Percentiles rank a stretch among this genome's conserved stretches.
phyloP scores from a whole-genome alignment of 2,888 invertebrate species.

The Lepidonotus clava region DNA sequence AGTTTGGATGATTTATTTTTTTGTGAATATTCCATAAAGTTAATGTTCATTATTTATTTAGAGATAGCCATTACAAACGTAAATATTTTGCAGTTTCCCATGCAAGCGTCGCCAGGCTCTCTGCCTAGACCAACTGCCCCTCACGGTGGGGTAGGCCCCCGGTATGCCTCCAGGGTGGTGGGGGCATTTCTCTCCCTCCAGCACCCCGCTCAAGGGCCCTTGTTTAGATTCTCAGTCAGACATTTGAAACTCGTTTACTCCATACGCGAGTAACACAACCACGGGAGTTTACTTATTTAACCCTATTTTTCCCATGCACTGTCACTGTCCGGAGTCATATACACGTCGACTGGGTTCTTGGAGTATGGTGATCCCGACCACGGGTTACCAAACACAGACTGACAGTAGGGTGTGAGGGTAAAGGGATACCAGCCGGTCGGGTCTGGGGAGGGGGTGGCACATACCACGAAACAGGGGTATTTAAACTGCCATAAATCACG shows the following conservation, averaged over 20 bases:
- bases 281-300: background rate
- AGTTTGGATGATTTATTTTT: too few species aligned
- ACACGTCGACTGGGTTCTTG: background rate
- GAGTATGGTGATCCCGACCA: background rate
- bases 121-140: background rate
- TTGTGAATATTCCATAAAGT: too few species aligned
- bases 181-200: too few species aligned
- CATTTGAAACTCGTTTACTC: background rate
- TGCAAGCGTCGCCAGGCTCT: background rate
- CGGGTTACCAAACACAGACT: too few species aligned
- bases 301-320: background rate
- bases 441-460: background rate
- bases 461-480: background rate
- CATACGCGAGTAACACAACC: background rate
- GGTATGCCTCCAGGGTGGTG: background rate
- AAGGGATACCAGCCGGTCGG: too few species aligned
- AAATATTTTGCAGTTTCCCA: too few species aligned
- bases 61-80: too few species aligned
- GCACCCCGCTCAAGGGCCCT: background rate
- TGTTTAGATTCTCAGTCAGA: constrained; percentile 19
- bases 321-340: background rate
- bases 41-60: too few species aligned
- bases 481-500: constrained; percentile 44
- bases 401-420: too few species aligned
- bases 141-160: background rate